These are phyloP conservation scores for Cuculus canorus DNA, from an alignment of 2,797 vertebrate genomes.

Conservation along the genomic window DNA sequence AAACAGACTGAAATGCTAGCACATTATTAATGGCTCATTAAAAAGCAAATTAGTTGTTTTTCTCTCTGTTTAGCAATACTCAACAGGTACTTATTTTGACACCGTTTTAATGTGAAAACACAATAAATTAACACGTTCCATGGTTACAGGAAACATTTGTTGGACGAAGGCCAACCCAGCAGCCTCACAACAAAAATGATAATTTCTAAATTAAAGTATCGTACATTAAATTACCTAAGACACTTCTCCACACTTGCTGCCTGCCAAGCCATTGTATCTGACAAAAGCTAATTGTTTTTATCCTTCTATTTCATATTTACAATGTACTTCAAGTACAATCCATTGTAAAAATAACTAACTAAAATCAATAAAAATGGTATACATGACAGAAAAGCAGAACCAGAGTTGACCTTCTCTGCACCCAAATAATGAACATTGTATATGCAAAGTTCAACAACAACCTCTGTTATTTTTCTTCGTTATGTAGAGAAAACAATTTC, in stretches of 20 bases:
- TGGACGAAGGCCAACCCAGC: constrained; percentile 47
- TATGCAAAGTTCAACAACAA: not conserved
- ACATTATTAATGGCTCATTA: constrained; percentile 62
- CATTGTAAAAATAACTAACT: not conserved
- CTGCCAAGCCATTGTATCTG: not conserved
- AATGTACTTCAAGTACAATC: not conserved
- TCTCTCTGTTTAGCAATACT: constrained; percentile 60
- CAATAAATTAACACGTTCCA: constrained; percentile 55
- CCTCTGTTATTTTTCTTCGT: not conserved
- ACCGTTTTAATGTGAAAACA: constrained; percentile 54
- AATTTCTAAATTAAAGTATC: constrained; percentile 25
- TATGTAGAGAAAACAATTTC: not conserved
- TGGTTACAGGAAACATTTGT: constrained; percentile 26
- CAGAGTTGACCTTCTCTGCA: not conserved
- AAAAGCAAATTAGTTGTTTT: constrained; percentile 68
- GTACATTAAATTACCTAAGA: not conserved
- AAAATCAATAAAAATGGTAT: not conserved
- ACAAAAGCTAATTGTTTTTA: not conserved
- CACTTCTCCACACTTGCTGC: not conserved
- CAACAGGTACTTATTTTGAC: constrained; percentile 67
- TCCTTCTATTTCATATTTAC: not conserved
- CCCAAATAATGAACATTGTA: not conserved
- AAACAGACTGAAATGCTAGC: constrained; percentile 33
- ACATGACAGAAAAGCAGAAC: not conserved
- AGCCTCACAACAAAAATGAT: constrained; percentile 16